Percentiles rank a stretch among this genome's conserved stretches.
Conservation (phyloP, 2,797 vertebrate species). For the Thaleichthys pacificus region DNA sequence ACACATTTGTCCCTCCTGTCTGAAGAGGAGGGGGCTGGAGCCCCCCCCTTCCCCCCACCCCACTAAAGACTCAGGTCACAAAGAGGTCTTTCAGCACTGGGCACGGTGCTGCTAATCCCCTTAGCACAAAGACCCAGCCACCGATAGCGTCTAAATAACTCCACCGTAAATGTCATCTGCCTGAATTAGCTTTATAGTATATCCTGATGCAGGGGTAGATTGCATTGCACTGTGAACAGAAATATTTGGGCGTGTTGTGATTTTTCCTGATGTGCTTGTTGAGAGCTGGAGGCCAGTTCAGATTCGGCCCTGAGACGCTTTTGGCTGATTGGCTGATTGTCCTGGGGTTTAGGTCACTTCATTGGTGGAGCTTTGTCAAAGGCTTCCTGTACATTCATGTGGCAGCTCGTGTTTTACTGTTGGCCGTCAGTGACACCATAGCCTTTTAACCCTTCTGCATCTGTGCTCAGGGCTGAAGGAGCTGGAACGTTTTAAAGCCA, state of each 20-base stretch:
- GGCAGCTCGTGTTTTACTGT: constrained; percentile 47
- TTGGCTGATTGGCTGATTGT: constrained; percentile 38
- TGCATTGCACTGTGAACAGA: constrained; percentile 43
- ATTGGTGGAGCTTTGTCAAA: constrained; percentile 55
- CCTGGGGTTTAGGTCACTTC: constrained; percentile 56
- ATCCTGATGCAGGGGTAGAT: constrained; percentile 51
- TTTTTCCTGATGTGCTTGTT: constrained; percentile 50
- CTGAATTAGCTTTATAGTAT: constrained; percentile 66
- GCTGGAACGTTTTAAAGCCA: constrained; percentile 33
- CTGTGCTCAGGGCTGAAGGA: constrained; percentile 15
- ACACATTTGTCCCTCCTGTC: constrained; percentile 67
- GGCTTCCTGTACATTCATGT: constrained; percentile 54
- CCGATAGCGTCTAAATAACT: constrained; percentile 78
- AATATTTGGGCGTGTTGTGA: constrained; percentile 73
- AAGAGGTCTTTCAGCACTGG: constrained; percentile 67
- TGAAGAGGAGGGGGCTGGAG: constrained; percentile 63
- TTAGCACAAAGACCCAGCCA: constrained; percentile 67
- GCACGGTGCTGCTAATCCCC: constrained; percentile 71
- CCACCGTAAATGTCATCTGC: constrained; percentile 70
- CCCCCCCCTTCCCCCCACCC: constrained; percentile 53
- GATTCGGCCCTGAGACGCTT: constrained; percentile 25
- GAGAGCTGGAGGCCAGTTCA: constrained; percentile 47
- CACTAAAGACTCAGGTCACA: constrained; percentile 69
- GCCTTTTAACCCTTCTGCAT: constrained; percentile 47
- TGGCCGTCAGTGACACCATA: constrained; percentile 44